A percentile compares a stretch with the other conserved stretches of the same genome.
Evolutionary conservation across 2,113 vertebrate species (phyloP).

Genomic region (Archilochus colubris): DNA sequence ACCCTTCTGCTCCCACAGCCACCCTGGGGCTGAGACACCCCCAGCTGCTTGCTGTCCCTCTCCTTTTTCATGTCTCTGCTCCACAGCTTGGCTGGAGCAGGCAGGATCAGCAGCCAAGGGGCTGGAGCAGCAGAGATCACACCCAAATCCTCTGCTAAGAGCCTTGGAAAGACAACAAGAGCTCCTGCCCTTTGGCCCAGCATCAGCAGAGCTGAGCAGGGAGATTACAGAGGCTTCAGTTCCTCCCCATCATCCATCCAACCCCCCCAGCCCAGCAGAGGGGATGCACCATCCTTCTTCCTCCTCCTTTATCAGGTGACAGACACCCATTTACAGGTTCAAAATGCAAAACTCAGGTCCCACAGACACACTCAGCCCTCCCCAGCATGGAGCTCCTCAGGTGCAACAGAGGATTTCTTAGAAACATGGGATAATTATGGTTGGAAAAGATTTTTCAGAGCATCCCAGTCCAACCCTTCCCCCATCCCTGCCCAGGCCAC

Average conservation of each 20-base stretch:
- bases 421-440: too few relatives aligned
- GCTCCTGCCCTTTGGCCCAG: not conserved
- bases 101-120: not conserved
- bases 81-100: not conserved
- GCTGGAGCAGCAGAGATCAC: not conserved
- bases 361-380: not conserved
- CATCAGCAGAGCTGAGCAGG: not conserved
- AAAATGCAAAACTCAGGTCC: rapidly evolving
- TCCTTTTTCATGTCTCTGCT: not conserved
- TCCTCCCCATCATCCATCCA: rapidly evolving
- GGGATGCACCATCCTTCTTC: rapidly evolving
- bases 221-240: not conserved
- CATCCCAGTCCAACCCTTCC: too few relatives aligned
- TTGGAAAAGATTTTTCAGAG: too few relatives aligned
- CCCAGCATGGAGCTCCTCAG: rapidly evolving
- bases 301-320: not conserved
- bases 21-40: rapidly evolving
- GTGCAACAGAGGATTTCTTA: not conserved
- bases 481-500: too few relatives aligned
- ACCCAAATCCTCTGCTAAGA: not conserved
- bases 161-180: not conserved
- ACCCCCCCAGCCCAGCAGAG: rapidly evolving
- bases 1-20: rapidly evolving
- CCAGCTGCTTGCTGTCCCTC: rapidly evolving
- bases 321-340: not conserved